A percentile compares a stretch with the other conserved stretches of the same genome.
These are phyloP conservation scores for Scaptomyza flava DNA, from an alignment of 2,888 invertebrate genomes.

Conservation along the genomic window DNA sequence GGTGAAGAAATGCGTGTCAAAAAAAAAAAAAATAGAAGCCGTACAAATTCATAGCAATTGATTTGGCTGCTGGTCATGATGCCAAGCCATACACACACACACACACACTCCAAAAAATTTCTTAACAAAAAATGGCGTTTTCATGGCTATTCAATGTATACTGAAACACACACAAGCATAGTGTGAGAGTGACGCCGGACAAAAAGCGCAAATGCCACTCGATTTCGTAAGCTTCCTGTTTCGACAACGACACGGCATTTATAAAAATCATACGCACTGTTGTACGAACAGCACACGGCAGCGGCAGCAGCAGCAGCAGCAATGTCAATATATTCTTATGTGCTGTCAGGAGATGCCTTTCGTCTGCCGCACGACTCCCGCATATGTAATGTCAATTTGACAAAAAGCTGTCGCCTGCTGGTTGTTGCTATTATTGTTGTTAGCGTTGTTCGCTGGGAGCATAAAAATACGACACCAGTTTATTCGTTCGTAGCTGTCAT, in stretches of 20 bases:
- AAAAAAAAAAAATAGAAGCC: slow-evolving; percentile 72
- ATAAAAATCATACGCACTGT: slow-evolving; percentile 78
- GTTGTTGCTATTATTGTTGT: slow-evolving; percentile 20
- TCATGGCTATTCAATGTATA: neutral
- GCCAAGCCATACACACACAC: slow-evolving; percentile 38
- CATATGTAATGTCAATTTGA: slow-evolving; percentile 72
- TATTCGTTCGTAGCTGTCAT: slow-evolving; percentile 62
- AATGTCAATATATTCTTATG: slow-evolving; percentile 75
- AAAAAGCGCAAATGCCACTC: slow-evolving; percentile 65
- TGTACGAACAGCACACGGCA: slow-evolving; percentile 70
- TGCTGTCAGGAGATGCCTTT: slow-evolving; percentile 49
- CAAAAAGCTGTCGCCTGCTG: slow-evolving; percentile 67
- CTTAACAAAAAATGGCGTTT: neutral
- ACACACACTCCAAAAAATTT: slow-evolving; percentile 4
- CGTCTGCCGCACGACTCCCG: slow-evolving; percentile 47
- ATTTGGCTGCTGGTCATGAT: slow-evolving; percentile 61
- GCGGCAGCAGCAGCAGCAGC: slow-evolving; percentile 2
- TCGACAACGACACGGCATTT: slow-evolving; percentile 73
- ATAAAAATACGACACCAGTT: slow-evolving; percentile 56
- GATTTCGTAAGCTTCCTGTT: slow-evolving; percentile 72
- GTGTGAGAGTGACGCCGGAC: slow-evolving; percentile 9
- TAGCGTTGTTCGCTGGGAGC: slow-evolving; percentile 24
- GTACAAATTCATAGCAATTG: slow-evolving; percentile 73
- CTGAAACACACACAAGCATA: slow-evolving; percentile 11
- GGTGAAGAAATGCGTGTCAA: slow-evolving; percentile 25